These are phyloP conservation scores for Sciaenops ocellatus DNA, from an alignment of 2,797 vertebrate species.

Conservation along the genomic window DNA sequence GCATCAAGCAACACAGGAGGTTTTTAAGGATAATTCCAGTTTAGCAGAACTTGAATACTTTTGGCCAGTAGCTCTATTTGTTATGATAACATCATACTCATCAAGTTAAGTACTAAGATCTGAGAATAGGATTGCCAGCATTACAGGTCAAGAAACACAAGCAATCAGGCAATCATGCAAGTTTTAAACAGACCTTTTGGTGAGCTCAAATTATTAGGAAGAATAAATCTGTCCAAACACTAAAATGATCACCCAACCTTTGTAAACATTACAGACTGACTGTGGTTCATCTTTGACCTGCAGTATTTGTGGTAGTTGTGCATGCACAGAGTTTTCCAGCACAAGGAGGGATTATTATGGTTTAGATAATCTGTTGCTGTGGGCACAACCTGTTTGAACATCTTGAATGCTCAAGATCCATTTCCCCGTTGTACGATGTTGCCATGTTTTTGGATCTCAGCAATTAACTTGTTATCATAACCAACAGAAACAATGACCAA, in stretches of 20 bases:
- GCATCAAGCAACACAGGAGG: constrained; percentile 13
- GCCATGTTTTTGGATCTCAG: neutral
- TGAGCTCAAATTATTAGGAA: neutral
- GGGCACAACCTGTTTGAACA: neutral
- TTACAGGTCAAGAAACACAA: too few relatives aligned
- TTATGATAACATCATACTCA: neutral
- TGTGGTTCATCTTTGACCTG: neutral
- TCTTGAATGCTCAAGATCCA: neutral
- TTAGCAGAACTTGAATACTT: neutral
- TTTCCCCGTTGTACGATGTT: neutral
- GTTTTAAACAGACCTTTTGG: neutral
- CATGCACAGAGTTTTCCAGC: neutral
- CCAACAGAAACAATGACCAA: constrained; percentile 2
- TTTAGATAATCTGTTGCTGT: neutral
- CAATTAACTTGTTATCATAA: constrained; percentile 14
- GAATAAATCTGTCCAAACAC: neutral
- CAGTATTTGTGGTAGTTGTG: neutral
- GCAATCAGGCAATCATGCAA: neutral
- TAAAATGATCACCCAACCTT: neutral
- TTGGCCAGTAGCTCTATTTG: neutral
- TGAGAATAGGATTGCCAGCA: neutral
- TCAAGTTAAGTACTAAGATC: neutral
- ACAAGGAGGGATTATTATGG: neutral
- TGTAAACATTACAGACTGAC: neutral
- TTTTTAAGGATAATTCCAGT: neutral